Evolutionary conservation across 2,888 invertebrate genomes (phyloP), one percentile per base, ranked within the genome.

Genomic region (Drosophila multiciliata): DNA sequence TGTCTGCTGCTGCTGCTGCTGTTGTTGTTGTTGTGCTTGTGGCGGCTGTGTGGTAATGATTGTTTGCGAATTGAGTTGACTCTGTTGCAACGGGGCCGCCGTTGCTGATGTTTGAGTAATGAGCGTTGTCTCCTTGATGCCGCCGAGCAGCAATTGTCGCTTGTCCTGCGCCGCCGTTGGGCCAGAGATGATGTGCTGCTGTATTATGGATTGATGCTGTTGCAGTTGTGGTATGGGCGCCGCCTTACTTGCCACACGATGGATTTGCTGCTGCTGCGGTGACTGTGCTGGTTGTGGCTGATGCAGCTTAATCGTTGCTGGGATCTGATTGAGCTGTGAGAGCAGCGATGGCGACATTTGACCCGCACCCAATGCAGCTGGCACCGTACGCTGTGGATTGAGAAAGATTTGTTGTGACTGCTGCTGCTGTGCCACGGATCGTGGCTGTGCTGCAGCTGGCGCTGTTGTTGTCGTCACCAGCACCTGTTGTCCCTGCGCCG

Each of bases 401-500:
- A 74, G 80, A 55, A 67, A 82, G 35, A 78, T 82, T 55, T 78
- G 82, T 45, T 82, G 83, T 61, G 53, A 78, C 29, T 76, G 84
- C 23, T 73, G 77, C 8, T 69, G 79, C 1, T 58, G 65, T 3
- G 55, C 20, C n/a, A 64, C 42, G 7, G 68, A 65, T 0, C 85
- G 81, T n/a, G 70, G 36, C 52, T 81, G 87, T 58, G 87, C 53
- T 42, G 81, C 33, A 20, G 77, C 63, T 1, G 86, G 83, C 4
- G 80, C 70, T 29, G 84, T 87, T 11, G 89, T 83, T 12, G 85
- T 87, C 1, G 95, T 95, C 5, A 95, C 95, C 40, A 95, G 94
- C 68, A 95, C 94, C 87, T 95, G 95, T 80, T 95, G 95, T 0
- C 95, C 95, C 82, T 95, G 95, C 0, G 92, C 88, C 9, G 95